Percentiles rank a stretch among this genome's conserved stretches.
Evolutionary conservation across 2,113 vertebrate genomes (phyloP).

Genomic region (Hipposideros armiger): DNA sequence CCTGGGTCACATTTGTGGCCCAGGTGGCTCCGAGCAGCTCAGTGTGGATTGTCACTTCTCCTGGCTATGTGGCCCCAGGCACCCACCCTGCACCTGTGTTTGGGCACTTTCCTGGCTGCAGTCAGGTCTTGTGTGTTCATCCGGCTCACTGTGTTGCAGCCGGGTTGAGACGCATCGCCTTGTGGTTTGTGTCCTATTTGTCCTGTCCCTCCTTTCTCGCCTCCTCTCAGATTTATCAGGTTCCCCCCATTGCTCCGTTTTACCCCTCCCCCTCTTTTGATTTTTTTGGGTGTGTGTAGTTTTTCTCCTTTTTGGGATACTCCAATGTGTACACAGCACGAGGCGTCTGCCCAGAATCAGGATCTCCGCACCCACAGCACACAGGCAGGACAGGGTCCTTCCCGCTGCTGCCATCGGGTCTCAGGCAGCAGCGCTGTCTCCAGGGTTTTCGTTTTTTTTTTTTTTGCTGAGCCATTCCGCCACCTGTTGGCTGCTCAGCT

Average conservation of each 20-base stretch:
- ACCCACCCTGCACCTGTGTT: too few relatives aligned
- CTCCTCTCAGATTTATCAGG: fast-evolving
- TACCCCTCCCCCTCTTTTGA: too few relatives aligned
- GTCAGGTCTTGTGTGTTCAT: neutral
- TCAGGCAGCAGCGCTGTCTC: too few relatives aligned
- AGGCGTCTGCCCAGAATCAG: too few relatives aligned
- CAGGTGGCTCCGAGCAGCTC: neutral
- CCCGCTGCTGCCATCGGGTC: too few relatives aligned
- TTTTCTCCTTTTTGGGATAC: neutral
- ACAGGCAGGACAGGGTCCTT: too few relatives aligned
- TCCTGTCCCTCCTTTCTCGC: too few relatives aligned
- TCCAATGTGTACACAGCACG: fast-evolving
- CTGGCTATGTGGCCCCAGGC: neutral
- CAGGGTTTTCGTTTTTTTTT: too few relatives aligned
- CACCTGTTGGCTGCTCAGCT: too few relatives aligned
- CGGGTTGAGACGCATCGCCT: fast-evolving
- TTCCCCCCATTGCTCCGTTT: too few relatives aligned
- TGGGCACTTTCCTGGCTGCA: neutral
- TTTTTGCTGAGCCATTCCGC: too few relatives aligned
- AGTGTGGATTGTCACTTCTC: neutral
- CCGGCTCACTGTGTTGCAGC: neutral
- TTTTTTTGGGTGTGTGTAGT: fast-evolving
- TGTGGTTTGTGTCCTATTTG: neutral
- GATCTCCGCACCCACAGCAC: fast-evolving
- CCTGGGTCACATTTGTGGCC: too few relatives aligned